Evolutionary conservation across 2,888 invertebrate species (phyloP).

Genomic region (Sphaerophoria rueppellii): DNA sequence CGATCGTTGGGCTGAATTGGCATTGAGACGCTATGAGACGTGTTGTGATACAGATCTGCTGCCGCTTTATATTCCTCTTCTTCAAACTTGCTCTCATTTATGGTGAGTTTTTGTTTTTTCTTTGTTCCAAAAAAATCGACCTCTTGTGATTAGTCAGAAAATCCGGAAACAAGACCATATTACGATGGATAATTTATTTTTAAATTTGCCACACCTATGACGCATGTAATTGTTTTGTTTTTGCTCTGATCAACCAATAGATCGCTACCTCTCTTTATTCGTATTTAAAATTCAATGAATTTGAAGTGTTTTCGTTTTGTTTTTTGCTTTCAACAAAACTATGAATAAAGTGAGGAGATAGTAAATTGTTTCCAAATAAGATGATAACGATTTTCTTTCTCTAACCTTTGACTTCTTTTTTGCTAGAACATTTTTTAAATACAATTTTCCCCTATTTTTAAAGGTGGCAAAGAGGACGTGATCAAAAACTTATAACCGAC

Average conservation of each 20-base stretch:
- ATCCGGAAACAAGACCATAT: background rate
- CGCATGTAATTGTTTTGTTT: conserved; percentile 9
- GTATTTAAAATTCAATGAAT: too few relatives aligned
- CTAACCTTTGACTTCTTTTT: too few relatives aligned
- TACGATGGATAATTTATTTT: background rate
- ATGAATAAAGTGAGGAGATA: too few relatives aligned
- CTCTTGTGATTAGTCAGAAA: background rate
- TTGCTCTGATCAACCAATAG: background rate
- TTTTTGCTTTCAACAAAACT: too few relatives aligned
- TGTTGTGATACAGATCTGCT: conserved; percentile 88
- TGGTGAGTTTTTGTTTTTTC: conserved; percentile 82
- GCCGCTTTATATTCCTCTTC: conserved; percentile 86
- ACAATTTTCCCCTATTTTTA: conserved; percentile 75
- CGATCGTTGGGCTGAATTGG: conserved; percentile 87
- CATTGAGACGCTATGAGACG: conserved; percentile 87
- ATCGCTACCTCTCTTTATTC: background rate
- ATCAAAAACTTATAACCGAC: conserved; percentile 85
- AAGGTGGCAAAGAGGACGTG: conserved; percentile 86
- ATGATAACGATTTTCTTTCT: too few relatives aligned
- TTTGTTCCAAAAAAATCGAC: background rate
- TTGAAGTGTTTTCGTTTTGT: too few relatives aligned
- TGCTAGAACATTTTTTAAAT: too few relatives aligned
- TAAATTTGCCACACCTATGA: background rate
- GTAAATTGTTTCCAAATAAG: too few relatives aligned
- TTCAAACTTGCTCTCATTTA: conserved; percentile 87